Evolutionary conservation across 2,888 invertebrate species (phyloP).

Genomic region (Chloromyia formosa): DNA sequence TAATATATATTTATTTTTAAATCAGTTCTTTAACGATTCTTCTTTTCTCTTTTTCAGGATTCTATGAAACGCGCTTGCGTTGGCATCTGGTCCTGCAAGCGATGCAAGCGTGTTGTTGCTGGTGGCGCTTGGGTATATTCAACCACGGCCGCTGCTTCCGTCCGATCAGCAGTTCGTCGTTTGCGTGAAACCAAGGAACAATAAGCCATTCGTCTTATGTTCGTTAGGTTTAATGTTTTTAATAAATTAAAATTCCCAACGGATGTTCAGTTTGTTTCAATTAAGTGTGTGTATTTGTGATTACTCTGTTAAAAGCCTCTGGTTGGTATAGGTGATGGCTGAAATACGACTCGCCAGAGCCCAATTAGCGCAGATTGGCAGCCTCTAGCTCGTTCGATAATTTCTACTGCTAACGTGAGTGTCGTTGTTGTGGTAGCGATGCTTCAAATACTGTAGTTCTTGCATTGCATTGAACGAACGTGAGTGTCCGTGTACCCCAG

Average conservation of each 20-base stretch:
- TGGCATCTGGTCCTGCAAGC: slow-evolving; percentile 98
- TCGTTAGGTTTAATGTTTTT: slow-evolving; percentile 37
- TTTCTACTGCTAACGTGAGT: too few species aligned
- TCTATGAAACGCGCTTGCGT: slow-evolving; percentile 98
- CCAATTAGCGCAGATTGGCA: too few species aligned
- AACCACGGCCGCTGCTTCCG: slow-evolving; percentile 97
- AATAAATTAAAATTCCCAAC: slow-evolving; percentile 38
- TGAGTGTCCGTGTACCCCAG: too few species aligned
- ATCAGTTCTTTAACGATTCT: background rate
- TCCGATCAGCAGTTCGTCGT: slow-evolving; percentile 95
- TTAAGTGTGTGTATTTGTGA: background rate
- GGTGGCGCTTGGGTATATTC: slow-evolving; percentile 99
- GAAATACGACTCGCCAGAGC: too few species aligned
- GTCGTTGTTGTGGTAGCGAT: too few species aligned
- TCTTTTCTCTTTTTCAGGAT: slow-evolving; percentile 73
- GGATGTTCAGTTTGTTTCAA: background rate
- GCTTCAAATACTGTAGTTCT: too few species aligned
- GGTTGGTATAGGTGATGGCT: too few species aligned
- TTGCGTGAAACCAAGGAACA: slow-evolving; percentile 80
- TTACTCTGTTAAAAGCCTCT: too few species aligned
- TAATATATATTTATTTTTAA: too few species aligned
- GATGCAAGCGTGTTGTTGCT: slow-evolving; percentile 96
- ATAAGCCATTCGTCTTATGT: slow-evolving; percentile 54
- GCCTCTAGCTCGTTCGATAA: too few species aligned
- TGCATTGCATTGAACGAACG: too few species aligned